phyloP scores from a whole-genome alignment of 2,888 invertebrate genomes.

The Gymnosoma rotundatum region DNA sequence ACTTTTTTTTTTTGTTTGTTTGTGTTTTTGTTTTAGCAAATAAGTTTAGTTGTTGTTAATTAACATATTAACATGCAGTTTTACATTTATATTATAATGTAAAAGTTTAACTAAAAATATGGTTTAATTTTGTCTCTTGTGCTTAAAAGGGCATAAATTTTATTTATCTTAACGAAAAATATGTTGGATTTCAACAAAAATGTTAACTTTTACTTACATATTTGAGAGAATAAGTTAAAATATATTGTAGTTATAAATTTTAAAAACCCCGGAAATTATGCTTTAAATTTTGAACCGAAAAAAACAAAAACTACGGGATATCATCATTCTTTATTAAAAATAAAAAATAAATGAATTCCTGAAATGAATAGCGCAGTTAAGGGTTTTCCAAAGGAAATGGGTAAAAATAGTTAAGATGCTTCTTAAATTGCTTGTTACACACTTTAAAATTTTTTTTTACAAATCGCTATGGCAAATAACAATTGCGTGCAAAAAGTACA shows the following conservation, averaged over 20 bases:
- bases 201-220: slow-evolving; percentile 5
- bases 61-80: slow-evolving; percentile 69
- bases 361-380: too few relatives aligned
- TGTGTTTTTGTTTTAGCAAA: slow-evolving; percentile 1
- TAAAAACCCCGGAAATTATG: not conserved
- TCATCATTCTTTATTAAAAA: slow-evolving; percentile 18
- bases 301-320: slow-evolving; percentile 1
- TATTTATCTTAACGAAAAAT: slow-evolving; percentile 51
- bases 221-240: slow-evolving; percentile 20
- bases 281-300: not conserved
- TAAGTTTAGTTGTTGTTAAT: slow-evolving; percentile 60
- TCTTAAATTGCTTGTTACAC: too few relatives aligned
- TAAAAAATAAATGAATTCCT: too few relatives aligned
- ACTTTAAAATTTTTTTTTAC: too few relatives aligned
- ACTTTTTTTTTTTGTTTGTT: slow-evolving; percentile 12
- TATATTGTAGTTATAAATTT: not conserved
- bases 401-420: too few relatives aligned
- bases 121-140: slow-evolving; percentile 33
- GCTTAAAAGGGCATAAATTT: slow-evolving; percentile 54
- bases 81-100: slow-evolving; percentile 53
- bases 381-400: too few relatives aligned
- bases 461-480: too few relatives aligned
- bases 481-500: too few relatives aligned
- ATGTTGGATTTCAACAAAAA: slow-evolving; percentile 62
- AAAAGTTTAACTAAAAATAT: slow-evolving; percentile 46